These are phyloP conservation scores for Pseudochirops cupreus DNA, from an alignment of 2,797 vertebrate genomes.

Conservation along the genomic window DNA sequence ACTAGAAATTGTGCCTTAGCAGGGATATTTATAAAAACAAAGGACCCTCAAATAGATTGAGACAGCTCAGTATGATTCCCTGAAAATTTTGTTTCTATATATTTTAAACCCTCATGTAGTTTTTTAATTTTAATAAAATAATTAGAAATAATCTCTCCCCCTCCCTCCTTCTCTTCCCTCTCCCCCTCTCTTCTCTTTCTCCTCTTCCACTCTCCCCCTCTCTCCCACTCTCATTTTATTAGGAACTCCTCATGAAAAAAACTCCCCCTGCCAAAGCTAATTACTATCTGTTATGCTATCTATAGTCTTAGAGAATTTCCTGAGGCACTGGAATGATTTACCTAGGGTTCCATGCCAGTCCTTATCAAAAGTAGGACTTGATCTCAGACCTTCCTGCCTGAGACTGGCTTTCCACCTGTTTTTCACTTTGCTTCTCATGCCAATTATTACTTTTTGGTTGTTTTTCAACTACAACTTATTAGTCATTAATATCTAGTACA, in stretches of 20 bases:
- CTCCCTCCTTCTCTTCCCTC: too few species aligned
- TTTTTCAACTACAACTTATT: neutral
- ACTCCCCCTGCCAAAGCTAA: neutral
- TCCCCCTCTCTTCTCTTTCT: too few species aligned
- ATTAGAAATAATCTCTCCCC: neutral
- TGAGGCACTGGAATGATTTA: neutral
- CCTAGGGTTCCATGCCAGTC: neutral
- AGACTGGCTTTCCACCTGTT: neutral
- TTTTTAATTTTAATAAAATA: neutral
- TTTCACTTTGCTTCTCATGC: neutral
- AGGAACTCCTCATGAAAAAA: too few species aligned
- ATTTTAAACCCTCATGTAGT: neutral
- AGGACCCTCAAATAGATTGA: neutral
- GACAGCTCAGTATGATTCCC: neutral
- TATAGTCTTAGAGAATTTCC: neutral
- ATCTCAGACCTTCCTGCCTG: too few species aligned
- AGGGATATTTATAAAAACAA: conserved; percentile 3
- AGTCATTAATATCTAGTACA: neutral
- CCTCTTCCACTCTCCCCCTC: too few species aligned
- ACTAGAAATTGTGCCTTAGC: conserved; percentile 3
- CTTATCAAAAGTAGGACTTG: too few species aligned
- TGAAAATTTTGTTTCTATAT: neutral
- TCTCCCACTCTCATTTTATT: neutral
- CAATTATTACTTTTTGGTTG: neutral
- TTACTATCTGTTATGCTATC: neutral